Evolutionary conservation across 2,888 invertebrate genomes (phyloP), one percentile per base, ranked within the genome.

Genomic region (Habrosyne pyritoides): DNA sequence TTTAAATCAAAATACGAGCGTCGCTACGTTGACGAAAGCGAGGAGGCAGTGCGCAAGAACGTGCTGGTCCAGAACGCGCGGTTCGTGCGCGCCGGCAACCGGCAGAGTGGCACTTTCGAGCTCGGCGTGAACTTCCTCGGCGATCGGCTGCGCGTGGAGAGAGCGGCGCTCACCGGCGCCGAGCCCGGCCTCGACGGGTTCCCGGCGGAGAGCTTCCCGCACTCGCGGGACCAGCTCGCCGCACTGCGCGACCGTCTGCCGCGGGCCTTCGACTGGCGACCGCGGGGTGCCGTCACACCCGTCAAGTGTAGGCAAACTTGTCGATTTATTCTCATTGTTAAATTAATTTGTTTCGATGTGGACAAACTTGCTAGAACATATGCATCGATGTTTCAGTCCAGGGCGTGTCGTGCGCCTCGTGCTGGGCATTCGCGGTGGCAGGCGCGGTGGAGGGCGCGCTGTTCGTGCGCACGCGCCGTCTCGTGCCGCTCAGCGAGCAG

Each of bases 361-460:
- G n/a, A n/a, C n/a, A n/a, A n/a, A n/a, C n/a, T n/a, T n/a, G n/a
- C n/a, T n/a, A n/a, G n/a, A n/a, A n/a, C n/a, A 30, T 10, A 21
- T 2, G 10, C 10, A 0, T 2, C 22, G n/a, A 10, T 21, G 47
- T 60, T 64, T 18, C 78, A 91, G 91, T 72, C 68, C 91, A 91
- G 63, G 79, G 77, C 18, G 5, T 6, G 18, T 50, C 59, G 36
- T 91, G 91, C 69, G 47, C 64, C 28, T 86, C 90, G 60, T 91
- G 91, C 77, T 91, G 91, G 91, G 91, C 91, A 57, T 86, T 89
- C 71, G 84, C 91, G 21, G 89, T 89, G 63, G 68, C 82, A 53
- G 91, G 86, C 52, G 84, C 91, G 28, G 87, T 90, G 66, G 91
- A 91, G 68, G 89, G 91, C 57, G 91, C 90, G 58, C 78, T 89